Percentiles rank a stretch among this genome's conserved stretches.
Conservation (phyloP, 2,797 vertebrate genomes). For the Typhlichthys subterraneus region DNA sequence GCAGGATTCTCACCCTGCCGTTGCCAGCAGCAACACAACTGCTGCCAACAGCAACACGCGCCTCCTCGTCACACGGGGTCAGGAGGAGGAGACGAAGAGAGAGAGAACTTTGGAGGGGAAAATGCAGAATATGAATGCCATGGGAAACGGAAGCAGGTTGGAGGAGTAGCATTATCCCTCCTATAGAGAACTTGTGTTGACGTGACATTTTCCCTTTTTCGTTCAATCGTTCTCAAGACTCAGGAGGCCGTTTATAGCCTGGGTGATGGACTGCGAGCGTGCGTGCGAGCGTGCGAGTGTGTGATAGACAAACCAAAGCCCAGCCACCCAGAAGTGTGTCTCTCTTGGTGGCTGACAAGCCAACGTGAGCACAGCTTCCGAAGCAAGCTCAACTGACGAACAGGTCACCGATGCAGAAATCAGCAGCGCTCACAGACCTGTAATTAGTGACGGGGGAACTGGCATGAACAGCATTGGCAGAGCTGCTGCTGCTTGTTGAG, state of each 20-base stretch:
- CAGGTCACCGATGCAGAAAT: constrained; percentile 60
- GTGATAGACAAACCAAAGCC: constrained; percentile 21
- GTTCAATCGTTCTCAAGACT: constrained; percentile 28
- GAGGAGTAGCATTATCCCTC: constrained; percentile 1
- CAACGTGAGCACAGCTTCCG: constrained; percentile 56
- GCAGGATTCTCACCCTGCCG: constrained; percentile 51
- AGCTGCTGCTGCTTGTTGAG: constrained; percentile 51
- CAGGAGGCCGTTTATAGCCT: constrained; percentile 17
- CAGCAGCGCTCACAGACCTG: constrained; percentile 48
- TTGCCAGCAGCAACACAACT: constrained; percentile 50
- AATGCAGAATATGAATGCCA: background rate
- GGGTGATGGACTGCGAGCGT: background rate
- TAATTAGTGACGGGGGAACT: constrained; percentile 11
- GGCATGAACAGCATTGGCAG: constrained; percentile 34
- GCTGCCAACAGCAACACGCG: constrained; percentile 50
- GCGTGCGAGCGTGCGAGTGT: background rate
- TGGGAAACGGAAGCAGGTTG: background rate
- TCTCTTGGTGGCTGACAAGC: constrained; percentile 63
- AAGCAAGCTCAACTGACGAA: constrained; percentile 57
- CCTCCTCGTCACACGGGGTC: constrained; percentile 28
- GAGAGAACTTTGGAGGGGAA: constrained; percentile 26
- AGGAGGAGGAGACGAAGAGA: constrained; percentile 20
- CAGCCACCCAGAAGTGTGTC: constrained; percentile 56
- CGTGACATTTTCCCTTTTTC: constrained; percentile 1
- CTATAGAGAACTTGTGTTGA: constrained; percentile 15